Base-by-base conservation (phyloP, 1,140 invertebrate species). In the Neodiprion pinetum region DNA sequence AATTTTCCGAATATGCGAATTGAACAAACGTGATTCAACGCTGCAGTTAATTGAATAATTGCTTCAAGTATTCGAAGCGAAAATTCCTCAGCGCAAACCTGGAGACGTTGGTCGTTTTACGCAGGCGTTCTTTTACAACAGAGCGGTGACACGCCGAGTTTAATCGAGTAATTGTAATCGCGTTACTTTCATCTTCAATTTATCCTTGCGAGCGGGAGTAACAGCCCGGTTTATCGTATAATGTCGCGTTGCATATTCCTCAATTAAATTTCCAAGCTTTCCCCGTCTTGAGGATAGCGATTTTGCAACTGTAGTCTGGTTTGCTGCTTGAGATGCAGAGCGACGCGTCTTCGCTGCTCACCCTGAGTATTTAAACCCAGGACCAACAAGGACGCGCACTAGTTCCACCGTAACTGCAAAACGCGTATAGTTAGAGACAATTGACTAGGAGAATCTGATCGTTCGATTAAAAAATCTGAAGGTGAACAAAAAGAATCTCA, bases 221-320 rank as follows among this genome's bases (percentile, higher is more conserved):
- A 61, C 28, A 17, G n/a, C 53, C n/a, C 53, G 5, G 53, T 61
- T 61, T 61, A 61, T 61, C 53, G 53, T 61, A 61, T 61, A 61
- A 61, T 61, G 53, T 61, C 53, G 11, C 53, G 53, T 61, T 61
- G 53, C 53, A 61, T 61, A 61, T 61, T 61, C 53, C 11, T 17
- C 53, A 61, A 61, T 61, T 61, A 61, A 61, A 61, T 61, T 61
- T 61, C 53, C 53, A 61, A 61, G 53, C 53, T 61, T 61, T 61
- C 53, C 53, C 53, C n/a, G 8, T 61, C 53, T 61, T 9, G 9
- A 61, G n/a, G n/a, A 61, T 61, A 5, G n/a, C n/a, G 53, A 61
- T 61, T 12, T 61, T 61, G 53, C 53, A 61, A 61, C 53, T 61
- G 53, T 9, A 12, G 11, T 61, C 53, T 61, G n/a, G 53, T 61